Conservation (phyloP, 2,888 invertebrate genomes). For the Eristalis pertinax region DNA sequence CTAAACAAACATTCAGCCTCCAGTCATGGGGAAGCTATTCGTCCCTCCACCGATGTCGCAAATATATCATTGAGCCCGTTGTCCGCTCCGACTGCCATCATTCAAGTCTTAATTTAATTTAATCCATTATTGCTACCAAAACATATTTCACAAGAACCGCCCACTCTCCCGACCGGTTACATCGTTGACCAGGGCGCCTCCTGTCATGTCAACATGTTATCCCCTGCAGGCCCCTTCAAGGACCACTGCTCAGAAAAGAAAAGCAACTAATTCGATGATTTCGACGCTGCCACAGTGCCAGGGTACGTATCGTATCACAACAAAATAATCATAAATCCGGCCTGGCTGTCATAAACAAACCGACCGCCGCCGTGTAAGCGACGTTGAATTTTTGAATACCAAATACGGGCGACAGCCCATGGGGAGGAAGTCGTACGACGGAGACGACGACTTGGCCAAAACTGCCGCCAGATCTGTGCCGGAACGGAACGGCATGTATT, state of each 20-base stretch:
- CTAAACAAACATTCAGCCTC: background rate
- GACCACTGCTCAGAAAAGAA: background rate
- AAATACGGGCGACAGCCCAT: background rate
- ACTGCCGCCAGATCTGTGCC: constrained; percentile 13
- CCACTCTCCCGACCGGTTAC: background rate
- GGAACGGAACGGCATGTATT: constrained; percentile 22
- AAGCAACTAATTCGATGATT: constrained; percentile 55
- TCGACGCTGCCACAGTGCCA: constrained; percentile 1
- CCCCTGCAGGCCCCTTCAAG: background rate
- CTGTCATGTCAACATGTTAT: constrained; percentile 51
- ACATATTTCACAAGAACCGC: constrained; percentile 27
- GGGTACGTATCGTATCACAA: constrained; percentile 24
- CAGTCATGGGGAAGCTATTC: background rate
- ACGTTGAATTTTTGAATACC: constrained; percentile 29
- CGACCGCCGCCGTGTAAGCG: constrained; percentile 36
- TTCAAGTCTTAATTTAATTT: constrained; percentile 50
- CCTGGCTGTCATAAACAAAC: constrained; percentile 62
- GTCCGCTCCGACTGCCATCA: constrained; percentile 13
- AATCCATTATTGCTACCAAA: constrained; percentile 25
- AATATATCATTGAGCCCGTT: constrained; percentile 17
- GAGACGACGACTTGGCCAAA: background rate
- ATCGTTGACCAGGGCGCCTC: background rate
- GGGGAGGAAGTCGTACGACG: background rate
- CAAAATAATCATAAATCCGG: constrained; percentile 49
- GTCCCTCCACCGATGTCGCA: background rate